These are phyloP conservation scores for Podilymbus podiceps DNA, from an alignment of 2,113 vertebrate species.

Conservation along the genomic window DNA sequence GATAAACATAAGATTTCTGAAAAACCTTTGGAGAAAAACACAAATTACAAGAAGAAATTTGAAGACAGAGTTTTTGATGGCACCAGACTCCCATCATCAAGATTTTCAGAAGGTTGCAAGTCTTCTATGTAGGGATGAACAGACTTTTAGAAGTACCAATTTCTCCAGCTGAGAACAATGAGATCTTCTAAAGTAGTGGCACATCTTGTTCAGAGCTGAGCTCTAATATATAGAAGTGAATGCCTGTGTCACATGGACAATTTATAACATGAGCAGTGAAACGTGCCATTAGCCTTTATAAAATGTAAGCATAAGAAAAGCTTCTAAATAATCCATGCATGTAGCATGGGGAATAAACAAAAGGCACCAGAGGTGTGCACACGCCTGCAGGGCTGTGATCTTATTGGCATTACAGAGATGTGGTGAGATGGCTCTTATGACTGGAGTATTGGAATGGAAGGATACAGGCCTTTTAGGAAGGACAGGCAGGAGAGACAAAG, in stretches of 20 bases:
- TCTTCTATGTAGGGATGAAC: background rate
- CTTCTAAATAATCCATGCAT: background rate
- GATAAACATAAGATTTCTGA: background rate
- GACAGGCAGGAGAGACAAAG: no score
- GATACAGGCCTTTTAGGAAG: no score
- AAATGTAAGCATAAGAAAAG: background rate
- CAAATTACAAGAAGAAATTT: background rate
- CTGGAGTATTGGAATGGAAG: no score
- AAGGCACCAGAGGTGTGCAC: no score
- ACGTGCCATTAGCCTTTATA: background rate
- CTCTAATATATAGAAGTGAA: background rate
- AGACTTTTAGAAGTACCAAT: background rate
- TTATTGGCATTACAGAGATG: no score
- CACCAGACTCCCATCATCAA: background rate
- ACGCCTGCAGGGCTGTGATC: no score
- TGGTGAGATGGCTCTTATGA: no score
- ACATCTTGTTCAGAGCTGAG: background rate
- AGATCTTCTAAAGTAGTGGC: background rate
- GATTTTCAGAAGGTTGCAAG: background rate
- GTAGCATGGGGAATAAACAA: no score
- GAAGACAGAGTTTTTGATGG: background rate
- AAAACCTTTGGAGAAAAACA: background rate
- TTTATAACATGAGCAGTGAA: background rate
- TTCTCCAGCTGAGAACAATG: background rate
- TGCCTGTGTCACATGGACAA: background rate